Percentiles rank a stretch among this genome's conserved stretches.
phyloP scores from a whole-genome alignment of 2,888 invertebrate species.

The Asteroscopus sphinx region DNA sequence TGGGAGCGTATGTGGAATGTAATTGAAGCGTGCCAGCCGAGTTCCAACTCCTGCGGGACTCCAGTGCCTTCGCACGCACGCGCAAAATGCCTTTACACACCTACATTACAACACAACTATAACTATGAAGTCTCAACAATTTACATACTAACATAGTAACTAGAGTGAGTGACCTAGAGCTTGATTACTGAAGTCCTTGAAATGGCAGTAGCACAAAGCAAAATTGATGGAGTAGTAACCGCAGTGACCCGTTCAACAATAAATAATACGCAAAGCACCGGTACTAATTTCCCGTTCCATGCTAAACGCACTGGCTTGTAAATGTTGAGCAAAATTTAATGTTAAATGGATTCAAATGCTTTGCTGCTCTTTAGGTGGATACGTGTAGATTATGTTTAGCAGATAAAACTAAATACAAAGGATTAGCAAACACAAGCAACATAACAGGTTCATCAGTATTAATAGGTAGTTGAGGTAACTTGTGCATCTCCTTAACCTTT shows the following conservation, averaged over 20 bases:
- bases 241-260: conserved; percentile 54
- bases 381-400: conserved; percentile 13
- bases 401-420: conserved; percentile 2
- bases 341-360: conserved; percentile 25
- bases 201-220: conserved; percentile 49
- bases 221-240: conserved; percentile 60
- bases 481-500: no score
- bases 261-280: conserved; percentile 60
- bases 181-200: conserved; percentile 48
- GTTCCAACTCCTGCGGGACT: conserved; percentile 72
- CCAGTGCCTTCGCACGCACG: conserved; percentile 63
- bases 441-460: background rate
- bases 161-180: conserved; percentile 41
- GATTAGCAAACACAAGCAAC: conserved; percentile 5
- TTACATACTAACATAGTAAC: conserved; percentile 36
- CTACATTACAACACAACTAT: conserved; percentile 34
- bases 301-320: conserved; percentile 47
- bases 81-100: conserved; percentile 56
- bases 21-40: conserved; percentile 80
- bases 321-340: conserved; percentile 30
- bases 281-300: conserved; percentile 61
- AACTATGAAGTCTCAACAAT: conserved; percentile 36
- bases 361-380: background rate
- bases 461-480: no score
- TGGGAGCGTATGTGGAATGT: conserved; percentile 76